Conservation (phyloP, 2,888 invertebrate genomes). For the Drosophila sordidapex region DNA sequence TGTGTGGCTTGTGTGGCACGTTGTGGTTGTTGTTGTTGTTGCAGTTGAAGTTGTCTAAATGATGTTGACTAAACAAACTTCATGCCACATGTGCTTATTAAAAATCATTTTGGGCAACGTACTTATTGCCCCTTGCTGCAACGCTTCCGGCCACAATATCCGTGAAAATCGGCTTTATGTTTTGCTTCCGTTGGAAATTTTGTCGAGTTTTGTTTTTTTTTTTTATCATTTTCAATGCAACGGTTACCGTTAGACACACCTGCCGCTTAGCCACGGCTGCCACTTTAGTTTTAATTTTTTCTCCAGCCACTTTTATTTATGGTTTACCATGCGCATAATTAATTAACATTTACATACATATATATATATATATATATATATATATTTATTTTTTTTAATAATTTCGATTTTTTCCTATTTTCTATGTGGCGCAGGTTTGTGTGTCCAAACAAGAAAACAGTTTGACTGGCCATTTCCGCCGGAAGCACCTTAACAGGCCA, state of each 20-base stretch:
- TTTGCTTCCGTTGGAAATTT: constrained; percentile 72
- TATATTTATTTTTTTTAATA: constrained; percentile 47
- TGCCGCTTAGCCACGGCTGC: constrained; percentile 35
- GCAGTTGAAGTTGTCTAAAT: constrained; percentile 42
- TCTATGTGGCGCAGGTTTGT: constrained; percentile 76
- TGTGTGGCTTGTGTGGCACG: neutral
- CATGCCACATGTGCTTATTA: constrained; percentile 24
- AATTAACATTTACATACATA: constrained; percentile 51
- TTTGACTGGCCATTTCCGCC: constrained; percentile 75
- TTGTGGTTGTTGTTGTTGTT: too few relatives aligned
- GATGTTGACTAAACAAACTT: constrained; percentile 26
- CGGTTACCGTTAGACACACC: constrained; percentile 52
- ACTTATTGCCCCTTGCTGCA: constrained; percentile 18
- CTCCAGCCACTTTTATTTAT: constrained; percentile 37
- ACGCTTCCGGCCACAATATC: constrained; percentile 66
- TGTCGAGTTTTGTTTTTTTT: constrained; percentile 30
- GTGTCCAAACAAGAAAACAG: constrained; percentile 52
- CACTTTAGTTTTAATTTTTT: constrained; percentile 74
- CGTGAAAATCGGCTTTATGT: constrained; percentile 25
- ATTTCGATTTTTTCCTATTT: constrained; percentile 63
- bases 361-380: neutral
- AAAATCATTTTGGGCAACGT: constrained; percentile 32
- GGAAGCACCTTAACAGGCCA: constrained; percentile 76
- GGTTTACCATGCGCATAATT: constrained; percentile 72
- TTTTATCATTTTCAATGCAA: constrained; percentile 45